Base-by-base conservation (phyloP, 2,888 invertebrate species). In the Gari tellinella region DNA sequence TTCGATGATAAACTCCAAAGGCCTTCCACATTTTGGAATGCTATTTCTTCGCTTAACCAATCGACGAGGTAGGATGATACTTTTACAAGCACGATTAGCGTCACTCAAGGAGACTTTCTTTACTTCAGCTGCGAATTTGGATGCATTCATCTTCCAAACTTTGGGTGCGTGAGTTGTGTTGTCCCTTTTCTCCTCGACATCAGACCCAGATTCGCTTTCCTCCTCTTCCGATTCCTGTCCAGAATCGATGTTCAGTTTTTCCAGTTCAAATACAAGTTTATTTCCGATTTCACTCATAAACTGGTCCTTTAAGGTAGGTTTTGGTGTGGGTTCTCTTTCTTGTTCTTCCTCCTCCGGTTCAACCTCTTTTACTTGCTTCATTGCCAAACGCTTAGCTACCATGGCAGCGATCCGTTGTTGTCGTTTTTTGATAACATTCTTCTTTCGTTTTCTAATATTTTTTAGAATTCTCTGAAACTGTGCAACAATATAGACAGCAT, bases 211-310 rank as follows among this genome's bases (percentile, higher is more conserved):
- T 25, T 41, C 25, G 10, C 19, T 19, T 21, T 38, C 58, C 17
- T 62, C n/a, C 14, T 61, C 38, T n/a, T 56, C 41, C 10, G 31
- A 7, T 41, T 53, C 3, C 23, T 15, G 37, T 43, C 19, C 57
- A 15, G 46, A 21, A 14, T 46, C 48, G 23, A 72, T 64, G 12
- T 62, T 55, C 12, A 79, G 19, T 15, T 52, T 58, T 25, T 43
- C 60, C 1, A 81, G 48, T 45, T 81, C 81, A 25, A 41, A 45
- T 12, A 81, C 41, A 19, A 81, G 65, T 31, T 63, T 72, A 19
- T 43, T 21, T 19, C 81, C 81, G 10, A 76, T 38, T 38, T 76
- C 70, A 5, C 51, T 26, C 68, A 81, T 73, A 51, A 81, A 81
- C 37, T 66, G 56, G 1, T 78, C 72, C 53, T 66, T 76, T 5